These are phyloP conservation scores for Chaetorhynchus papuensis DNA, from an alignment of 2,113 vertebrate species.

Conservation along the genomic window DNA sequence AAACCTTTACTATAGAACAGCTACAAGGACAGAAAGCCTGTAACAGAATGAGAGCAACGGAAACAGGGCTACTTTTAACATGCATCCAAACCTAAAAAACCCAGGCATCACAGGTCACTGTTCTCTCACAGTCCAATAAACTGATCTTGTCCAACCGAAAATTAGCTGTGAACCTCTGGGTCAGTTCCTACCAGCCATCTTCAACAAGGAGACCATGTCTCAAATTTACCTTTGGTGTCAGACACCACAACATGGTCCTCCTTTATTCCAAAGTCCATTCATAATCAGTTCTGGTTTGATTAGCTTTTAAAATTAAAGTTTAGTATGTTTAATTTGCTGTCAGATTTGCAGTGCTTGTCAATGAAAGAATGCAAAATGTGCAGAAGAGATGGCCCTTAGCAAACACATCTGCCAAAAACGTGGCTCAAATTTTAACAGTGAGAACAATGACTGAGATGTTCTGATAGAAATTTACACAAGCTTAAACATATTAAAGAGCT, in stretches of 20 bases:
- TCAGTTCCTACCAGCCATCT: background rate
- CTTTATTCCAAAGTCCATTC: background rate
- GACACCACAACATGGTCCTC: background rate
- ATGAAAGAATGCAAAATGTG: background rate
- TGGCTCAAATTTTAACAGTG: constrained; percentile 40
- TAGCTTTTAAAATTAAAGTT: background rate
- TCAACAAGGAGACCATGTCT: background rate
- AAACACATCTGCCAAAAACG: background rate
- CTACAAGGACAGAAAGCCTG: constrained; percentile 49
- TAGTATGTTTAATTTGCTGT: background rate
- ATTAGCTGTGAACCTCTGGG: background rate
- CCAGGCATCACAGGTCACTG: constrained; percentile 23
- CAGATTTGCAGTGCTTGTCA: background rate
- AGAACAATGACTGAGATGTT: constrained; percentile 61
- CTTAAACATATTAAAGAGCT: constrained; percentile 24
- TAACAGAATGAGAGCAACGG: constrained; percentile 50
- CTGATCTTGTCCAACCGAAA: background rate
- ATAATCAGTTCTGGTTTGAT: background rate
- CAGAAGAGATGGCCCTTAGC: background rate
- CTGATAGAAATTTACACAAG: constrained; percentile 45
- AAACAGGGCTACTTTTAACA: constrained; percentile 74
- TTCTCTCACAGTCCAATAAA: background rate
- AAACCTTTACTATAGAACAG: constrained; percentile 56
- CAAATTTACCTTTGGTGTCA: background rate
- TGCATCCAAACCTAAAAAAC: constrained; percentile 65